Conservation (phyloP, 2,113 vertebrate species). For the Sardina pilchardus region DNA sequence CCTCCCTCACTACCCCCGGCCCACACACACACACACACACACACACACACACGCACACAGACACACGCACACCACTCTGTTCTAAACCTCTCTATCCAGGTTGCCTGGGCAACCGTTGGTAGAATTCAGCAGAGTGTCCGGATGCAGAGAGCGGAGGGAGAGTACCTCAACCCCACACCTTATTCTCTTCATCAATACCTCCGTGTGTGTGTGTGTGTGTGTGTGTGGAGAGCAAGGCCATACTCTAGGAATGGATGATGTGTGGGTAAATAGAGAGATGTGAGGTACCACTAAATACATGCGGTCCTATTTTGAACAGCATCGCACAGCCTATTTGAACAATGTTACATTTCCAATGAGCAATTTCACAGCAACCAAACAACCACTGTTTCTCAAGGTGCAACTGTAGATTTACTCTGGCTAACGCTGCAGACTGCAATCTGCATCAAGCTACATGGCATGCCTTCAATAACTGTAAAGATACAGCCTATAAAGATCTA, state of each 20-base stretch:
- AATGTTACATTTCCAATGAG: no score
- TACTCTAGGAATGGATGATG: background rate
- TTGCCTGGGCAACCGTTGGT: slow-evolving; percentile 76
- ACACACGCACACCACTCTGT: slow-evolving; percentile 44
- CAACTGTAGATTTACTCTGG: no score
- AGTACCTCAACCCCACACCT: slow-evolving; percentile 19
- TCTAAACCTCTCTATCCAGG: slow-evolving; percentile 64
- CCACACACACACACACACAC: slow-evolving; percentile 26
- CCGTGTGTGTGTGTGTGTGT: slow-evolving; percentile 25
- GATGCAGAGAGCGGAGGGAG: slow-evolving; percentile 60
- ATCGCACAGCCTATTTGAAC: no score
- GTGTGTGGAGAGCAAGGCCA: background rate
- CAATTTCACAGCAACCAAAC: background rate
- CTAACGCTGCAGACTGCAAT: no score
- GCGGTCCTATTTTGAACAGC: no score
- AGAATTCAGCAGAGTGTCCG: slow-evolving; percentile 63
- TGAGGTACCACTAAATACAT: no score
- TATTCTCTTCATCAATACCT: background rate
- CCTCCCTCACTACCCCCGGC: background rate
- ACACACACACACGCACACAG: slow-evolving; percentile 29
- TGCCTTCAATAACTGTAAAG: no score
- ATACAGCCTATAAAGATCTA: background rate
- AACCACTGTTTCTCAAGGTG: background rate
- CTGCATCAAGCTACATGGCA: no score
- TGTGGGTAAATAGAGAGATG: background rate